These are phyloP conservation scores for Phataginus tricuspis DNA, from an alignment of 2,797 vertebrate species.

Conservation along the genomic window DNA sequence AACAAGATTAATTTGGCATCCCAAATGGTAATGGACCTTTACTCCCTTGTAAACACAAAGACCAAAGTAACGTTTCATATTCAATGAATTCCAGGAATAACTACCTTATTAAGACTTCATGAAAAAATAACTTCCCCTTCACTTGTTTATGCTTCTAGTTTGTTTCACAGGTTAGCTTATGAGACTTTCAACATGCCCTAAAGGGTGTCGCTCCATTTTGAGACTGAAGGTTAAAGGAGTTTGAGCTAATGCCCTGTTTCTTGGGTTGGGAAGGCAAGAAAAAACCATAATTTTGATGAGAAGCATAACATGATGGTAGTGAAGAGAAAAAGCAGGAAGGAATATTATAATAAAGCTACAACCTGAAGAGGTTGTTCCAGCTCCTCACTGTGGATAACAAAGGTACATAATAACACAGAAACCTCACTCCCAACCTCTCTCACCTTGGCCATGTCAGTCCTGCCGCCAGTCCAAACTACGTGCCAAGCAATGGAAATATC, in stretches of 20 bases:
- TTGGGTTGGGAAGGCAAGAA: not conserved
- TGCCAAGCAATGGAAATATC: not conserved
- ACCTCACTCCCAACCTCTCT: not conserved
- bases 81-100: not conserved
- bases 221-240: not conserved
- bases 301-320: not conserved
- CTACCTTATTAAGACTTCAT: not conserved
- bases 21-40: not conserved
- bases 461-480: too few relatives aligned
- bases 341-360: not conserved
- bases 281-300: not conserved
- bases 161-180: not conserved
- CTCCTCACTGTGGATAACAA: not conserved
- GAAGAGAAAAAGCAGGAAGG: not conserved
- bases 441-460: accelerated
- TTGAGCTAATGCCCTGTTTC: not conserved
- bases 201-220: not conserved
- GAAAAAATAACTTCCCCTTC: not conserved
- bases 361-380: not conserved
- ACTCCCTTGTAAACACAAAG: not conserved
- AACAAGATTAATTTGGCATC: not conserved
- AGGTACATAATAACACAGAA: not conserved
- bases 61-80: not conserved
- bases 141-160: not conserved
- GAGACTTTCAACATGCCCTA: not conserved